A percentile compares a stretch with the other conserved stretches of the same genome.
Conservation (phyloP, 2,113 vertebrate species). For the Pterocles gutturalis region DNA sequence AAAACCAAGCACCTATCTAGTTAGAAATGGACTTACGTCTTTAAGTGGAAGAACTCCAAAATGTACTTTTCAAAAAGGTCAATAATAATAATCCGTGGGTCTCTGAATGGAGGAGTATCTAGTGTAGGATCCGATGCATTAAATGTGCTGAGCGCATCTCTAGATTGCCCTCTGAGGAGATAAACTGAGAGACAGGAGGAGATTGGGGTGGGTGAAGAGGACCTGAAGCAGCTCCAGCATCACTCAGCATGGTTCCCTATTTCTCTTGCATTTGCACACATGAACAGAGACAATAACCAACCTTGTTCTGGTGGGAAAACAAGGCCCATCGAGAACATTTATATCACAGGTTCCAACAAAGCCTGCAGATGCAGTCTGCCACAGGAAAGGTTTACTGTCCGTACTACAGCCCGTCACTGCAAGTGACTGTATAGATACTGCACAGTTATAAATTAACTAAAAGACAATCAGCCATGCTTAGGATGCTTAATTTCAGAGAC, state of each 20-base stretch:
- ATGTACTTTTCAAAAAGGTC: background rate
- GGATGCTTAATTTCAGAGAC: conserved; percentile 33
- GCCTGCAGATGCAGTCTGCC: background rate
- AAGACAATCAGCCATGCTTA: conserved; percentile 8
- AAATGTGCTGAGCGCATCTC: no score
- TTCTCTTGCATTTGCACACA: background rate
- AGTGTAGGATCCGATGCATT: background rate
- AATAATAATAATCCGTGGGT: background rate
- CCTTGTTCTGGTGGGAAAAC: background rate
- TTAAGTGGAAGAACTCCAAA: background rate
- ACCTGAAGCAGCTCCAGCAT: background rate
- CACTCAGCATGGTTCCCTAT: accelerated
- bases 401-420: background rate
- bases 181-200: background rate
- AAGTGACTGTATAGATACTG: background rate
- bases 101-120: background rate
- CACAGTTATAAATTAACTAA: background rate
- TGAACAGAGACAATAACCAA: background rate
- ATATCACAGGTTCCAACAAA: background rate
- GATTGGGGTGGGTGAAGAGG: background rate
- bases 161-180: background rate
- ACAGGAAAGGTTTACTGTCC: background rate
- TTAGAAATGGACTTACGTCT: background rate
- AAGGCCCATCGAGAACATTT: background rate
- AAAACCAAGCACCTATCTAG: background rate